Conservation (phyloP, 2,888 invertebrate species). For the Nymphalis c-album region DNA sequence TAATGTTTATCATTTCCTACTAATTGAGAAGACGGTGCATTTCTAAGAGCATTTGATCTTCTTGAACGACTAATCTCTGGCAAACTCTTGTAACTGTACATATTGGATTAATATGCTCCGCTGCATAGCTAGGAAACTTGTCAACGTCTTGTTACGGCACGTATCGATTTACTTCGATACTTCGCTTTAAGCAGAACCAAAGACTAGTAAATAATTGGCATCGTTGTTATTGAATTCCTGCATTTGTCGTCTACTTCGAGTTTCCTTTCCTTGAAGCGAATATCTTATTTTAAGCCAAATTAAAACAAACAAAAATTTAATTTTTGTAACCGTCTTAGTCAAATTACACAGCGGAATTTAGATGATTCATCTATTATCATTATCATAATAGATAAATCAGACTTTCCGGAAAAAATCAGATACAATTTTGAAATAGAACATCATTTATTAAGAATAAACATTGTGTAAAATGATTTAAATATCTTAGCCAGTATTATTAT, state of each 20-base stretch:
- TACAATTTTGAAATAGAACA: too few species aligned
- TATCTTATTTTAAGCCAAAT: too few species aligned
- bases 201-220: constrained; percentile 4
- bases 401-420: too few species aligned
- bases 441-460: too few species aligned
- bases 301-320: too few species aligned
- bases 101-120: constrained; percentile 5
- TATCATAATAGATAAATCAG: too few species aligned
- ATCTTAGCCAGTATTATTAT: too few species aligned
- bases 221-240: constrained; percentile 6
- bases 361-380: too few species aligned
- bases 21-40: not conserved
- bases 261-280: too few species aligned
- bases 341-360: too few species aligned
- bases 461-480: too few species aligned
- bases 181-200: constrained; percentile 1
- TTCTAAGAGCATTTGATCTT: not conserved
- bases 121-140: not conserved
- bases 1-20: not conserved
- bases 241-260: not conserved
- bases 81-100: not conserved
- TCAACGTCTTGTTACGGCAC: not conserved
- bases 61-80: not conserved
- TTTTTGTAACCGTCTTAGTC: too few species aligned
- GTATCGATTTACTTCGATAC: constrained; percentile 8